A percentile compares a stretch with the other conserved stretches of the same genome.
Evolutionary conservation across 2,113 vertebrate species (phyloP).

Genomic region (rabbit (Oryctolagus cuniculus)): DNA sequence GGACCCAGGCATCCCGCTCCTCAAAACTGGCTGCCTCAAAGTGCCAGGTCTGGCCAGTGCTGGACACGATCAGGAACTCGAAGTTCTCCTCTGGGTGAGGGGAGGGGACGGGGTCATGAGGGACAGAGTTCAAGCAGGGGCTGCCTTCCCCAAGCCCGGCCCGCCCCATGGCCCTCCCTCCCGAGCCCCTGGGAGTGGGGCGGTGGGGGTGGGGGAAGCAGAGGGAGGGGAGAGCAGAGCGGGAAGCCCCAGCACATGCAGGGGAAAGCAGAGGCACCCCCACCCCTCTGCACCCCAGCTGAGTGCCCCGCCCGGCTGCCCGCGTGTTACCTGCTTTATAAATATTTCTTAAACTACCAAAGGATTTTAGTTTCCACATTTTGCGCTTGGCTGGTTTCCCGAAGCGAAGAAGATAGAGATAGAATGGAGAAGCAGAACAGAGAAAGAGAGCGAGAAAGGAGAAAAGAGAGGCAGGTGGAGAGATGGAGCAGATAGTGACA

Average conservation of each 20-base stretch:
- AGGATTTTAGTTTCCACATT: constrained; percentile 99
- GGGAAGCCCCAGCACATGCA: constrained; percentile 85
- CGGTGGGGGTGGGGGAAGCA: constrained; percentile 69
- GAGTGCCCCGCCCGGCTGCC: constrained; percentile 74
- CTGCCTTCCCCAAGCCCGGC: constrained; percentile 63
- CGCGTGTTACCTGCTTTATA: constrained; percentile 98
- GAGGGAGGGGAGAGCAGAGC: constrained; percentile 60
- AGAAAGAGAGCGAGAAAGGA: constrained; percentile 79
- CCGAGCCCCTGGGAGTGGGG: constrained; percentile 73
- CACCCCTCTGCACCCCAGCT: constrained; percentile 81
- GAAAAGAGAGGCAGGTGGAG: constrained; percentile 67
- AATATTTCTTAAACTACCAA: constrained; percentile 99
- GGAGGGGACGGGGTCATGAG: constrained; percentile 53
- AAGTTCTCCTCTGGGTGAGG: constrained; percentile 93
- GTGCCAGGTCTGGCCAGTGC: constrained; percentile 98
- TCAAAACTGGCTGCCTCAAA: constrained; percentile 96
- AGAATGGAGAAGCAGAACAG: constrained; percentile 77
- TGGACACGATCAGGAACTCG: constrained; percentile 97
- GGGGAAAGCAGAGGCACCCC: constrained; percentile 71
- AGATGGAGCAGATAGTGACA: constrained; percentile 53
- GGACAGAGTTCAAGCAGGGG: background rate
- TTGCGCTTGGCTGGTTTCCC: constrained; percentile 97
- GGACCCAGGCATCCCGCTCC: constrained; percentile 96
- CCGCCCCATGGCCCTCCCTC: constrained; percentile 68
- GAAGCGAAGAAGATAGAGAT: constrained; percentile 87